Base-by-base conservation (phyloP, 2,888 invertebrate genomes). In the Poecilus cupreus region DNA sequence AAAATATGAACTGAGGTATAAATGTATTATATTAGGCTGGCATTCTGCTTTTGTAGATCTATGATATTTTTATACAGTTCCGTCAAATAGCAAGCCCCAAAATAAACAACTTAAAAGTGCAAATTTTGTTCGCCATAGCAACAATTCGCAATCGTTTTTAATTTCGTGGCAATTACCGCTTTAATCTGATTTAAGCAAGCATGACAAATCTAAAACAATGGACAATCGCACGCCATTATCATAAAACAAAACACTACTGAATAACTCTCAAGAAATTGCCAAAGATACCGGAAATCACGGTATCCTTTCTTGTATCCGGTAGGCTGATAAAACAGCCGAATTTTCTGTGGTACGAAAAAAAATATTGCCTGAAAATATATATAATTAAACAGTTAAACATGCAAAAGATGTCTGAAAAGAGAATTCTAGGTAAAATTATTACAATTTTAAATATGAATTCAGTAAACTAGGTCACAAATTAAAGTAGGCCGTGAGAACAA, bases 401-500 rank as follows among this genome's bases (percentile, higher is more conserved):
- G 54, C 11, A 49, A 18, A 49, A 1, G 54, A 32, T 32, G 32
- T 6, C 32, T 46, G n/a, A 3, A 46, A 46, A 46, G n/a, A 46
- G n/a, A 10, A 46, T 32, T 2, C 4, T 13, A n/a, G n/a, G 3
- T 46, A 46, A 46, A 8, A 46, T 57, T 22, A 22, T 57, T 57
- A 22, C 60, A 60, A 60, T 60, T 60, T 60, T 60, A 60, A 24
- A 13, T n/a, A 46, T n/a, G 13, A 60, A 54, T 54, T n/a, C 24
- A 46, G 46, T n/a, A 16, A 60, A 13, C 60, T 32, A 26, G 60
- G 60, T 60, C 24, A 32, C 20, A 32, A 32, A 26, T 26, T 60
- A 26, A 60, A 60, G 60, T 60, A 60, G 60, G 60, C 26, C 60
- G 60, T 60, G 60, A 24, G 60, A 60, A 54, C 18, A 54, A 54